Percentiles rank a stretch among this genome's conserved stretches.
Conservation (phyloP, 1,140 invertebrate species). For the Saxidomus purpurata region DNA sequence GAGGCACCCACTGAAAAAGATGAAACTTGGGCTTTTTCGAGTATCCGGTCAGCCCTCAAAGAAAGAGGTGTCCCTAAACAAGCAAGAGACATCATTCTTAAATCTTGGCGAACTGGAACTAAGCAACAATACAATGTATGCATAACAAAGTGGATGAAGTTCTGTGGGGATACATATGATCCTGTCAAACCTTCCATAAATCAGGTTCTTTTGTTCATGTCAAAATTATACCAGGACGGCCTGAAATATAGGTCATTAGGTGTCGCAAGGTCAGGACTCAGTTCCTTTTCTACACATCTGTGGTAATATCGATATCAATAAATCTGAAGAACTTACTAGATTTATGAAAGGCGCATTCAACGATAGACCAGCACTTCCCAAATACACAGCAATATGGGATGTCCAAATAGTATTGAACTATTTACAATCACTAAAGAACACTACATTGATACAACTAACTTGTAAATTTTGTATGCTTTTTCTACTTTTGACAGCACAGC, state of each 20-base stretch:
- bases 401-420: no score
- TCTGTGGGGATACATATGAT: neutral
- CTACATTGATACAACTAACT: no score
- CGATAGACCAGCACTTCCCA: no score
- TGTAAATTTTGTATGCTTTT: no score
- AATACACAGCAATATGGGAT: no score
- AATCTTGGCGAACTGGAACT: neutral
- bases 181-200: neutral
- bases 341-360: no score
- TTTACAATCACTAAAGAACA: no score
- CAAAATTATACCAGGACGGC: neutral
- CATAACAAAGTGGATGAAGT: neutral
- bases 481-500: no score
- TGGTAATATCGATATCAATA: no score
- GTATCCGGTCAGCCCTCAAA: constrained; percentile 9
- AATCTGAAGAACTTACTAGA: no score
- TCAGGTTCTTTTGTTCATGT: neutral
- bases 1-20: neutral
- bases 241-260: constrained; percentile 5
- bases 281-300: no score
- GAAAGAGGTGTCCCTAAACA: neutral
- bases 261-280: neutral
- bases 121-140: constrained; percentile 4
- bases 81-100: constrained; percentile 2
- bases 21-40: constrained; percentile 8